Evolutionary conservation across 1,140 invertebrate genomes (phyloP), one percentile per base, ranked within the genome.

Genomic region (Drosophila willistoni): DNA sequence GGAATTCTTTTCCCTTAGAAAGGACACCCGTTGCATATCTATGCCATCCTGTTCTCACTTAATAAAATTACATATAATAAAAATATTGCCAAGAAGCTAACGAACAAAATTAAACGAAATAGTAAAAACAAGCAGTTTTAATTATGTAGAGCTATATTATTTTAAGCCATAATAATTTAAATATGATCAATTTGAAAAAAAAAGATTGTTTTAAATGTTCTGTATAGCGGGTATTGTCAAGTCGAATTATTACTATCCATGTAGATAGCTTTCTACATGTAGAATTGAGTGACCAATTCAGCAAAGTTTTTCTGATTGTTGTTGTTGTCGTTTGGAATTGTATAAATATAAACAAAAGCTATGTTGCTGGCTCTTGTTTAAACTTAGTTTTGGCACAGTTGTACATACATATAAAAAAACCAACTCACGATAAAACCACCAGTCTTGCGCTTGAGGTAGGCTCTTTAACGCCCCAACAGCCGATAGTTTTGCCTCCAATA

Each of bases 391-490:
- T 63, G 42, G 51, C 36, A 39, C 42, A 42, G 22, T 22, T 25
- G 64, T 78, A 56, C 63, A 62, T 71, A 75, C 19, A 63, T 63
- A 39, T 55, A 60, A 59, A 71, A 64, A 68, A 64, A 66, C 60
- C 34, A 29, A 29, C 22, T 34, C 34, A 33, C 63, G 41, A 71
- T 25, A 63, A 68, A 60, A 56, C 41, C 22, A 47, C 60, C 77
- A 80, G 72, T 74, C 59, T 10, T 57, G 14, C 51, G 55, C 47
- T 76, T 70, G 71, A 77, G 79, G 79, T 81, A 81, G 81, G 70
- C 39, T n/a, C 34, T 39, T 33, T 39, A 22, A 39, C 14, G 29
- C 56, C n/a, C 22, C 36, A 39, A 12, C 36, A 39, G 36, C 36
- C 9, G 14, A 29, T 39, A 22, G 54, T 47, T 33, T 42, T 36